Conservation (phyloP, 2,888 invertebrate genomes). For the Myopa testacea region DNA sequence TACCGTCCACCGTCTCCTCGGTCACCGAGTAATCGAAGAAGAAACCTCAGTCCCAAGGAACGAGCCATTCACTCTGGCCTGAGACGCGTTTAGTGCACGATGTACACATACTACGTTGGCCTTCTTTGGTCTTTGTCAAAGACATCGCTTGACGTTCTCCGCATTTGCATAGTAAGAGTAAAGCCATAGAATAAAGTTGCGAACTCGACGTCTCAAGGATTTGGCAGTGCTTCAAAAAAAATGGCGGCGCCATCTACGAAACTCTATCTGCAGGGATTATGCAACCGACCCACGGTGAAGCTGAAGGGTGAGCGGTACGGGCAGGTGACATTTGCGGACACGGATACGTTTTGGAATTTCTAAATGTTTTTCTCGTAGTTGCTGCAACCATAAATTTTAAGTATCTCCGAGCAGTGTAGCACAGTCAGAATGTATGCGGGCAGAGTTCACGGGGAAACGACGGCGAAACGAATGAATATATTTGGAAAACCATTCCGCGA, state of each 20-base stretch:
- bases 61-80: too few relatives aligned
- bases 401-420: not conserved
- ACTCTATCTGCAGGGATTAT: conserved; percentile 30
- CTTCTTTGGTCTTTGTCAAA: not conserved
- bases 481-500: conserved; percentile 7
- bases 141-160: not conserved
- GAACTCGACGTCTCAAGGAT: conserved; percentile 43
- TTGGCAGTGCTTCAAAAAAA: conserved; percentile 48
- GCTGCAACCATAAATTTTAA: conserved; percentile 35
- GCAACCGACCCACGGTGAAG: conserved; percentile 1
- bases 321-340: conserved; percentile 43
- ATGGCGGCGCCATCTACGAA: conserved; percentile 6
- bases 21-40: too few relatives aligned
- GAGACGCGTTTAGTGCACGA: too few relatives aligned
- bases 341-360: conserved; percentile 23
- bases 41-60: too few relatives aligned
- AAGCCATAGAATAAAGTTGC: conserved; percentile 11
- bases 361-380: conserved; percentile 8
- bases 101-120: not conserved
- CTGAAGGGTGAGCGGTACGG: not conserved
- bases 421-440: conserved; percentile 28
- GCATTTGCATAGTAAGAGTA: conserved; percentile 19
- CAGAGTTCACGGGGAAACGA: conserved; percentile 34
- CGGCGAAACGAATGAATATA: not conserved
- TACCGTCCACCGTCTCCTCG: too few relatives aligned